Base-by-base conservation (phyloP, 1,140 invertebrate species). In the Zelostemma sp. region DNA sequence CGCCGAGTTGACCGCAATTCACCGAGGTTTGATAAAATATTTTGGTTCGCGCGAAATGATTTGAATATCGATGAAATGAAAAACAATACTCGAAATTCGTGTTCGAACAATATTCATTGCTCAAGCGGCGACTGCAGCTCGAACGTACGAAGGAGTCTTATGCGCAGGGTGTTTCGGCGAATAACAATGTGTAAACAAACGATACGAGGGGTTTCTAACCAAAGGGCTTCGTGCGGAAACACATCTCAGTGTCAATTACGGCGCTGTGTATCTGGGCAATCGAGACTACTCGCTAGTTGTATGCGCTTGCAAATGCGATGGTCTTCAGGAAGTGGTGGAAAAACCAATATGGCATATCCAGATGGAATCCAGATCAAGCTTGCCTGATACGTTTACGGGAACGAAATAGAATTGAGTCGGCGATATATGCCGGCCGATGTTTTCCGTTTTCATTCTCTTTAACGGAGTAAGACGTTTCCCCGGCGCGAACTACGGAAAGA, bases 341-440 rank as follows among this genome's bases (percentile, higher is more conserved):
- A 21, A 54, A 41, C 43, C 50, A 62, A 62, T 11, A 47, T 45
- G 11, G 28, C 33, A 62, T 38, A 62, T 48, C 43, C 33, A 55
- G 51, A 63, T 63, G 50, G 25, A 49, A 47, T 38, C 46, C 45
- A 40, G 48, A 48, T 59, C 25, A 14, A 15, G 17, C n/a, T 40
- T 15, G 47, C 15, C 17, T 19, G 43, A 46, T 46, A 46, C 18
- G 43, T 46, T 14, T 15, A 41, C 43, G 43, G 9, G 14, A 41
- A 25, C 15, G 25, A 45, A 56, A 46, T 12, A 28, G 41, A 55
- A 45, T 55, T 5, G 53, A 45, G 18, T 45, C 41, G 21, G 21
- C 53, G 12, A 18, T 53, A 21, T 50, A 11, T 50, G 14, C 16
- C 17, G 1, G 17, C 1, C 40, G 40, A 21, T 21, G 17, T 19